phyloP scores from a whole-genome alignment of 2,888 invertebrate genomes.

The Chymomyza amoena region DNA sequence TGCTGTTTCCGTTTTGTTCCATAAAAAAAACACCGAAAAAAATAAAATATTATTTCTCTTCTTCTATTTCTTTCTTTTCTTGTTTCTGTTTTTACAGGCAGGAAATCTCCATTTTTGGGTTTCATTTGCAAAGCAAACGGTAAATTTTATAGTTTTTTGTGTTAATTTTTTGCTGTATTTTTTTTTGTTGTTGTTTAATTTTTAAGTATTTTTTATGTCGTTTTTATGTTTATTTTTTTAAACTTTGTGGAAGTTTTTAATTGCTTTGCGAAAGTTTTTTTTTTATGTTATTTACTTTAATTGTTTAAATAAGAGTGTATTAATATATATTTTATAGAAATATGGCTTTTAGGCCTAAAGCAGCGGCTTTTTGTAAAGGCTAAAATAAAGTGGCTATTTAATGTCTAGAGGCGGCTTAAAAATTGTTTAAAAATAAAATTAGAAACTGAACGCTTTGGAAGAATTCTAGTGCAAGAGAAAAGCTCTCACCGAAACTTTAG shows the following conservation, averaged over 20 bases:
- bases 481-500: no score
- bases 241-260: background rate
- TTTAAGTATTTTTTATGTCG: constrained; percentile 20
- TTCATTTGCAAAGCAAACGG: constrained; percentile 78
- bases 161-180: constrained; percentile 3
- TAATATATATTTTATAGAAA: background rate
- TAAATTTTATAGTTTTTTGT: constrained; percentile 57
- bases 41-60: constrained; percentile 22
- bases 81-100: constrained; percentile 75
- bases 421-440: no score
- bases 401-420: no score
- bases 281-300: background rate
- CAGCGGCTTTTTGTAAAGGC: background rate
- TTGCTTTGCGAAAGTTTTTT: background rate
- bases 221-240: background rate
- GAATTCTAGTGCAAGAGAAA: no score
- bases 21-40: constrained; percentile 1
- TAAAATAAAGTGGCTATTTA: no score
- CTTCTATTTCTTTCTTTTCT: constrained; percentile 57
- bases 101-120: constrained; percentile 78
- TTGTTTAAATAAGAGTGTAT: background rate
- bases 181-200: constrained; percentile 19
- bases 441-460: no score
- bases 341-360: background rate
- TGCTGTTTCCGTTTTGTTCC: constrained; percentile 22